Base-by-base conservation (phyloP, 37 sponge, comb jelly and placozoan species). In the Ianthella basta region DNA sequence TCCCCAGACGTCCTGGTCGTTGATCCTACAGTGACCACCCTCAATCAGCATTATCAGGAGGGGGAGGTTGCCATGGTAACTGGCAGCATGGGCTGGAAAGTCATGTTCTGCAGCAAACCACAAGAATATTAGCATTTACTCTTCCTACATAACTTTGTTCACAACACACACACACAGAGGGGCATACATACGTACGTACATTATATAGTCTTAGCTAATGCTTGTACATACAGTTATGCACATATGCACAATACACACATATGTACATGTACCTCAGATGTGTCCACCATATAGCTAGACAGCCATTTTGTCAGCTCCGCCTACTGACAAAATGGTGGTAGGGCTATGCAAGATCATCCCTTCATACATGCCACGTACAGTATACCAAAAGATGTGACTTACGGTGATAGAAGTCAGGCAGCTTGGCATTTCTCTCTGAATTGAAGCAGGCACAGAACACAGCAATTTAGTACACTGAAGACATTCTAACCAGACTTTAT, bases 31-130 rank as follows among this genome's bases (percentile, higher is more conserved):
- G 57, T 83, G 83, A n/a, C 89, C 89, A 30, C 87, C 86, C 13
- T 73, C 56, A 21, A 95, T 82, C 25, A 95, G 84, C 81, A 88
- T 82, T 39, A 60, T 84, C 80, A 95, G 79, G 30, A 84, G 80
- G 41, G 82, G 64, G 37, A 93, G 53, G 64, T 95, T 87, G 19
- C 96, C 96, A 60, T 83, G 54, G 34, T 55, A 67, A 66, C 87
- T 89, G 60, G 93, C 93, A 20, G 72, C 38, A 64, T 93, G 91
- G 4, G 89, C 94, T 13, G 91, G 91, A 29, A 83, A 90, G 35
- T 89, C 88, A 30, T 68, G 24, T 53, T 35, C n/a, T 59, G 69
- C 55, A 55, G 35, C 18, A 57, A 18, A 57, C 15, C 18, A 20
- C 18, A 57, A 18, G 18, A 57, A 57, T 57, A 57, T 57, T 18